Conservation (phyloP, 2,113 vertebrate species). For the Amphiprion ocellaris region DNA sequence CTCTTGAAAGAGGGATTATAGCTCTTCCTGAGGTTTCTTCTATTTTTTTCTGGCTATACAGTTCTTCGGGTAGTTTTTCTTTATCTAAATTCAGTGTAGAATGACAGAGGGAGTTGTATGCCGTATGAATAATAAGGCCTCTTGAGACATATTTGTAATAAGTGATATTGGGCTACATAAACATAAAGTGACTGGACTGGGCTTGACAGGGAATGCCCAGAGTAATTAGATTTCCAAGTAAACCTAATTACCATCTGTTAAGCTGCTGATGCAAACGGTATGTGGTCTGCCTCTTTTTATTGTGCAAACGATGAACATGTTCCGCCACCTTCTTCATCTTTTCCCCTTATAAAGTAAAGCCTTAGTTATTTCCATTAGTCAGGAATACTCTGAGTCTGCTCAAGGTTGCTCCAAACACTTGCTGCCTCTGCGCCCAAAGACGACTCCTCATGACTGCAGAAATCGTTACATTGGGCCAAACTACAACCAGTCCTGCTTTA, state of each 20-base stretch:
- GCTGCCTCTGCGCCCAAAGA: constrained; percentile 21
- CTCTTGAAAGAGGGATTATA: too few relatives aligned
- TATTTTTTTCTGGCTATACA: too few relatives aligned
- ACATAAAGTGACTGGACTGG: neutral
- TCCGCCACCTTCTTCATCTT: constrained; percentile 43
- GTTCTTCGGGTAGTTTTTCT: too few relatives aligned
- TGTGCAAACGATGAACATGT: constrained; percentile 47
- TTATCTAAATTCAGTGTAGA: too few relatives aligned
- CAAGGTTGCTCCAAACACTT: constrained; percentile 52
- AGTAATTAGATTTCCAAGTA: constrained; percentile 71
- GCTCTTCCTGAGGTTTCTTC: too few relatives aligned
- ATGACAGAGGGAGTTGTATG: neutral
- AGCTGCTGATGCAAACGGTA: constrained; percentile 48
- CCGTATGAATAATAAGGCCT: neutral
- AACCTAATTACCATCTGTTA: constrained; percentile 71
- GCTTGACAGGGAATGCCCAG: constrained; percentile 19
- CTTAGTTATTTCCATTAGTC: constrained; percentile 52
- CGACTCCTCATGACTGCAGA: constrained; percentile 35
- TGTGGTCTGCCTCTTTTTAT: constrained; percentile 37
- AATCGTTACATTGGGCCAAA: constrained; percentile 46
- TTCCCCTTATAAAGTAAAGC: constrained; percentile 47
- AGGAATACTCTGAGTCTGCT: constrained; percentile 14
- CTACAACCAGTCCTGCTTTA: constrained; percentile 44
- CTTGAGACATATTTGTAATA: constrained; percentile 10
- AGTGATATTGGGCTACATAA: neutral